Percentiles rank a stretch among this genome's conserved stretches.
Evolutionary conservation across 2,113 vertebrate genomes (phyloP).

Genomic region (Sterrhoptilus dennistouni): DNA sequence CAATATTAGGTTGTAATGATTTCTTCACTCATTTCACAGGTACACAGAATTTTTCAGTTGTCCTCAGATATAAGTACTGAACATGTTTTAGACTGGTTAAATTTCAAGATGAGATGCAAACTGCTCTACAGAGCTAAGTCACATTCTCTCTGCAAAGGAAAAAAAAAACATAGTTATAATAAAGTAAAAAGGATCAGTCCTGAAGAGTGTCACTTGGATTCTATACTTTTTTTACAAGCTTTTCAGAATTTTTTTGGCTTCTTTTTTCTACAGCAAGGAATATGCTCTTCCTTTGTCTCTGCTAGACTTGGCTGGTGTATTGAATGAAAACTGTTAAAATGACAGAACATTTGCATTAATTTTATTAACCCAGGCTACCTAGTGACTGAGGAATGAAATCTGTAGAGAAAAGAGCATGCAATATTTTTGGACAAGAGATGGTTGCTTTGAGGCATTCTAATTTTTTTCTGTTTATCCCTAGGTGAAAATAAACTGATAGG

Average conservation of each 20-base stretch:
- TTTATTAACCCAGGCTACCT: not conserved
- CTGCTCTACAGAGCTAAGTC: not conserved
- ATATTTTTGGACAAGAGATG: not conserved
- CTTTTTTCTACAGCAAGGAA: not conserved
- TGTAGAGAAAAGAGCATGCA: not conserved
- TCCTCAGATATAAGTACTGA: not conserved
- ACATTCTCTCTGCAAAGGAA: not conserved
- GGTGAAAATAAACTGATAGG: constrained; percentile 93
- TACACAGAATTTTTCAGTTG: not conserved
- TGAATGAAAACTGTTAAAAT: not conserved
- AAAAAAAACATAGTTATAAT: not conserved
- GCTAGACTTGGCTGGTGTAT: not conserved
- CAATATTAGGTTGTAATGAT: not conserved
- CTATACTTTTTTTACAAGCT: not conserved
- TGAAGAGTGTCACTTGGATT: not conserved
- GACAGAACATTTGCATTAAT: not conserved
- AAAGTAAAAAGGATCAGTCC: not conserved
- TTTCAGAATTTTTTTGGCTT: not conserved
- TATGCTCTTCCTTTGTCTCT: not conserved
- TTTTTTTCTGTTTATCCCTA: constrained; percentile 55
- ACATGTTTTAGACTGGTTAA: not conserved
- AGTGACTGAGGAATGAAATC: not conserved
- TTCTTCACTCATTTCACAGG: constrained; percentile 46
- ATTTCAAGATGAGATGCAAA: not conserved
- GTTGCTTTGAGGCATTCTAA: not conserved